phyloP scores from a whole-genome alignment of 37 sponge, comb jelly and placozoan species.

The Dysidea cf. avara region DNA sequence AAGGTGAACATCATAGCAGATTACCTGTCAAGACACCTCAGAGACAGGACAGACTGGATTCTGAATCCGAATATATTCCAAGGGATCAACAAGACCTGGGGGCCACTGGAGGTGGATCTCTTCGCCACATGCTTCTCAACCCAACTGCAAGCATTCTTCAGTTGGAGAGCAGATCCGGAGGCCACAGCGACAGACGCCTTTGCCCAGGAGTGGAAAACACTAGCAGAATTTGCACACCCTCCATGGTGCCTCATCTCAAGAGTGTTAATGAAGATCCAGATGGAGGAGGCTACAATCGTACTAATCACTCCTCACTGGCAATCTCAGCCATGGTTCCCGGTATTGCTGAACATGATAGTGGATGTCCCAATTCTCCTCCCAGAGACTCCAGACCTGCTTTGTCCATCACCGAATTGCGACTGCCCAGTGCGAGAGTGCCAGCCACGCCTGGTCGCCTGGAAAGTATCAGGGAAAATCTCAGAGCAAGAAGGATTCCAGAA shows the following conservation, averaged over 20 bases:
- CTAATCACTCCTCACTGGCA: constrained; percentile 14
- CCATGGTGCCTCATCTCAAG: not conserved
- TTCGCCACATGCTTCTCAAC: constrained; percentile 16
- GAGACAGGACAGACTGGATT: constrained; percentile 23
- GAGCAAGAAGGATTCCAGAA: not conserved
- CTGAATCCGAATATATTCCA: not conserved
- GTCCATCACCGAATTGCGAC: not conserved
- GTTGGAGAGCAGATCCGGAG: constrained; percentile 22
- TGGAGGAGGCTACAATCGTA: not conserved
- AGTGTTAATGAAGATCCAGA: not conserved
- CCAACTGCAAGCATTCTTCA: constrained; percentile 6
- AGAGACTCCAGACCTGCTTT: not conserved
- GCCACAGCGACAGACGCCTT: constrained; percentile 18
- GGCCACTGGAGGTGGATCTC: not conserved
- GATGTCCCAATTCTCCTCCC: constrained; percentile 8
- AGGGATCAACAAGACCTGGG: not conserved
- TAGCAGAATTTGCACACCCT: not conserved
- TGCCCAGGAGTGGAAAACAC: not conserved
- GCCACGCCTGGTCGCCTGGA: constrained; percentile 1
- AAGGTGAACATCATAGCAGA: constrained; percentile 18
- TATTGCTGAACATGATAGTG: constrained; percentile 15
- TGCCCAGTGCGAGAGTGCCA: not conserved
- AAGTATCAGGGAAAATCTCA: constrained; percentile 6
- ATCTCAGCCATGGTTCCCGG: constrained; percentile 12
- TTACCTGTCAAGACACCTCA: not conserved